Base-by-base conservation (phyloP, 2,797 vertebrate genomes). In the Cossypha heuglini region DNA sequence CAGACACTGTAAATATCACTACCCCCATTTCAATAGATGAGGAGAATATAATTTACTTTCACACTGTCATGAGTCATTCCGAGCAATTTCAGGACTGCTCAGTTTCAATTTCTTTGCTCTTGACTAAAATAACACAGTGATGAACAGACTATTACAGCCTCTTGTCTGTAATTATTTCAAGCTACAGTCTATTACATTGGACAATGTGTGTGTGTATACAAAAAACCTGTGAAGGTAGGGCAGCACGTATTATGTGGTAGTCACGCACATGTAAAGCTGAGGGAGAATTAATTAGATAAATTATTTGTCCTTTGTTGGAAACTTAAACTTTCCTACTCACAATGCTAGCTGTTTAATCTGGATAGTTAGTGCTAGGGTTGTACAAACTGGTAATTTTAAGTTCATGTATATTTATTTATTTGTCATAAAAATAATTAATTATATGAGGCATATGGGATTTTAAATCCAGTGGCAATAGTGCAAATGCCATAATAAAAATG, bases 11-110 rank as follows among this genome's bases (percentile, higher is more conserved):
- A 95, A 90, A 88, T 93, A 88, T 81, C 66, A 64, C 73, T 90
- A 68, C 14, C 7, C 43, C 7, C 15, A 52, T 86, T 94, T 84
- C 83, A 88, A 33, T 69, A 86, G 55, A 92, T 68, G 48, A 74
- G 24, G 46, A 84, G 58, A 88, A 55, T 86, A 66, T 86, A 75
- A 93, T 94, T 88, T 89, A 86, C 40, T 94, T 95, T 88, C 82
- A 81, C 42, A 49, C 29, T 88, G 49, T 45, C 46, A 28, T 78
- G 92, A 95, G 72, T 95, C 72, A 84, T 90, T 91, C 73, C 2
- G 6, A 96, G 51, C 54, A 90, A 91, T 93, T 94, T 86, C 82
- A 91, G 45, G 76, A 96, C 71, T 76, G 37, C 74, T 93, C 71
- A 49, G 26, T 94, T 94, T 92, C 74, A 78, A 37, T 82, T 82